Conservation (phyloP, 2,113 vertebrate species). For the Forbesichthys agassizii region DNA sequence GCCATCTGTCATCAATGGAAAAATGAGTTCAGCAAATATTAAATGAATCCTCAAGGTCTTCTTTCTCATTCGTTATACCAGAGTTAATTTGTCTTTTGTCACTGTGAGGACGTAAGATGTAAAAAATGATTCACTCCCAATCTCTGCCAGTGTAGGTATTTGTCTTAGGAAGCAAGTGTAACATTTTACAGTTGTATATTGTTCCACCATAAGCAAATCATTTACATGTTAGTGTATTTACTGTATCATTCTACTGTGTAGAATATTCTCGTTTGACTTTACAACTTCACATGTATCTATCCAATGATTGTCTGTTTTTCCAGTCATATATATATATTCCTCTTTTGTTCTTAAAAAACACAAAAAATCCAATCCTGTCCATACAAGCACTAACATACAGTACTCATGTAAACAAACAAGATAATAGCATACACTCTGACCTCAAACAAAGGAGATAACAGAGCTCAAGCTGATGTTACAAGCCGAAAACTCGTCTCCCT, state of each 20-base stretch:
- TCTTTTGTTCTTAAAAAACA: too few relatives aligned
- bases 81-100: constrained; percentile 78
- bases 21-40: constrained; percentile 70
- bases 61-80: constrained; percentile 72
- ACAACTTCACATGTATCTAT: constrained; percentile 17
- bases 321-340: not conserved
- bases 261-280: constrained; percentile 45
- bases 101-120: constrained; percentile 63
- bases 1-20: constrained; percentile 71
- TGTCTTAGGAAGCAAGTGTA: too few relatives aligned
- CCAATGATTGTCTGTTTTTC: constrained; percentile 17
- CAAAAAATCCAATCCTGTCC: too few relatives aligned
- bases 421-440: too few relatives aligned
- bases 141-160: not conserved
- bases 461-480: too few relatives aligned
- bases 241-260: constrained; percentile 52
- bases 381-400: too few relatives aligned
- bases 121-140: constrained; percentile 57
- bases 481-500: too few relatives aligned
- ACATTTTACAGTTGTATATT: too few relatives aligned
- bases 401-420: too few relatives aligned
- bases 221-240: too few relatives aligned
- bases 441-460: too few relatives aligned
- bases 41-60: constrained; percentile 65
- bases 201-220: too few relatives aligned